These are phyloP conservation scores for Drosophila siamana DNA, from an alignment of 2,888 invertebrate genomes.

Conservation along the genomic window DNA sequence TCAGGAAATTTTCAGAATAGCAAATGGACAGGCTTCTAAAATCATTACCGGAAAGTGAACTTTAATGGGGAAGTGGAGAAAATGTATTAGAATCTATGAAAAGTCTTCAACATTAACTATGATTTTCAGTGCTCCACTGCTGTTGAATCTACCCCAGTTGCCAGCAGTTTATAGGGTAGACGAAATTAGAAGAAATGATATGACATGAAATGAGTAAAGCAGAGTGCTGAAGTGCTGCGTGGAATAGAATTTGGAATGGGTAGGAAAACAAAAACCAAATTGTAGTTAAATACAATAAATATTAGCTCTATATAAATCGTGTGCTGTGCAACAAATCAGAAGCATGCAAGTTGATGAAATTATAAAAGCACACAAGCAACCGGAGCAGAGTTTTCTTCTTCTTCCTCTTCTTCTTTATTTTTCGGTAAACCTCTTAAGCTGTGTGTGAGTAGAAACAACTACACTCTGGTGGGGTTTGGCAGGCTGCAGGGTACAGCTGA, in stretches of 20 bases:
- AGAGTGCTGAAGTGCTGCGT: conserved; percentile 38
- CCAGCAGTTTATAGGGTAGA: conserved; percentile 7
- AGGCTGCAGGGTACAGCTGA: background rate
- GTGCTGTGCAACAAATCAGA: conserved; percentile 37
- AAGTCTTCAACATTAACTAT: too few species aligned
- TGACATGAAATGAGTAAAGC: conserved; percentile 26
- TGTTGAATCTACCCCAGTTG: too few species aligned
- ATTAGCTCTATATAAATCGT: conserved; percentile 64
- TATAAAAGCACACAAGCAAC: conserved; percentile 2
- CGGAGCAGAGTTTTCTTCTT: background rate
- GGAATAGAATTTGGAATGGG: conserved; percentile 41
- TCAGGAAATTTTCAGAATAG: background rate
- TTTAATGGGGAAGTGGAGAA: too few species aligned
- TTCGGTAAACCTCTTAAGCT: background rate
- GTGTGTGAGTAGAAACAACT: background rate
- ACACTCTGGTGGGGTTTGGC: background rate
- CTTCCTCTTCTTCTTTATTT: too few species aligned
- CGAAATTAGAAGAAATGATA: background rate
- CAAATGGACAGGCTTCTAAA: too few species aligned
- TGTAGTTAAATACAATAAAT: conserved; percentile 70
- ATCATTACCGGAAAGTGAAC: too few species aligned
- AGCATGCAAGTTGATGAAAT: conserved; percentile 8
- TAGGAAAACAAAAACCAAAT: conserved; percentile 34
- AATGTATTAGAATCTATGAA: too few species aligned
- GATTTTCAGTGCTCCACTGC: too few species aligned